Base-by-base conservation (phyloP, 1,140 invertebrate genomes). In the Aplysia californica region DNA sequence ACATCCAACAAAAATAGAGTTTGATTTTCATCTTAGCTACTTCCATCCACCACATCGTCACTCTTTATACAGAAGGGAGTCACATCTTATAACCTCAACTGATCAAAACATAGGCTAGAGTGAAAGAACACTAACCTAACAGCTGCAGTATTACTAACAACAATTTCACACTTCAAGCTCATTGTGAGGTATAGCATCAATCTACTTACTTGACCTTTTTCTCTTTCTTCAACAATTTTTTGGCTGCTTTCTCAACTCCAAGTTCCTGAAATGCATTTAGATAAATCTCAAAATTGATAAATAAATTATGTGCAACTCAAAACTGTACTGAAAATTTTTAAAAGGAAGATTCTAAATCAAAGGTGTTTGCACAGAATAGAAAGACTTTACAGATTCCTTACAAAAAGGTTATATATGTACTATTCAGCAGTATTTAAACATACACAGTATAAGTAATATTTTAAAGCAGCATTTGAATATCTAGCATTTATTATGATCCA, bases 181-280 rank as follows among this genome's bases (percentile, higher is more conserved):
- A n/a, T n/a, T n/a, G n/a, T n/a, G 33, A 65, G 29, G 39, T 15
- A 36, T 58, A 18, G 36, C 31, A 71, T 56, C 59, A 26, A 68
- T 59, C 70, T 79, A 82, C 82, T 89, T 88, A 91, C 88, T 93
- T 91, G 79, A 94, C 93, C 84, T 92, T 86, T 76, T 92, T 92
- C 86, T 94, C 91, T 85, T 95, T 93, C 82, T 94, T 94, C 84
- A 93, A 93, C 1, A 98, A 89, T 88, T 94, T 95, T 77, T 94
- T 94, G 74, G 95, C 94, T 77, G 93, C 92, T 87, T 94, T 95
- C 91, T 98, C 96, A 88, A 98, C 95, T 0, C 96, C 96, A 38
- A 96, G 87, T 86, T 95, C 86, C 86, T 87, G 69, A 41, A 77
- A n/a, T n/a, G n/a, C n/a, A n/a, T n/a, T n/a, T n/a, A n/a, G n/a